Base-by-base conservation (phyloP, 2,888 invertebrate genomes). In the Eristalis intricaria region DNA sequence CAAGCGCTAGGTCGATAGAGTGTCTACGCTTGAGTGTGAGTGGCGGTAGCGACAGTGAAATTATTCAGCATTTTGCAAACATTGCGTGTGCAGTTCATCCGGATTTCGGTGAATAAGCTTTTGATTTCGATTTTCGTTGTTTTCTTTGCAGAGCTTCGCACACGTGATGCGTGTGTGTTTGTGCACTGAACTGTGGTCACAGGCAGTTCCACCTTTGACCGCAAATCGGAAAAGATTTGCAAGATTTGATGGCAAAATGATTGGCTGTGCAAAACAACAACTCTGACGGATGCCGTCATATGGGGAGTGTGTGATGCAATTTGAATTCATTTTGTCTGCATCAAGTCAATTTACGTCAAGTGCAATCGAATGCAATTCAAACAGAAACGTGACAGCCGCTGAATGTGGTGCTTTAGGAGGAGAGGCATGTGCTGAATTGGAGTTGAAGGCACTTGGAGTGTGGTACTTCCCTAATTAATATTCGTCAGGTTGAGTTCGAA, bases 1-100 rank as follows among this genome's bases (percentile, higher is more conserved):
- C 60, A 56, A 83, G 35, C 61, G 70, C 22, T 50, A 38, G 60
- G 58, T 60, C 60, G 75, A 69, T 77, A 11, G 26, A 68, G 26
- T 35, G 50, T 5, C 61, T 11, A 10, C 60, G 13, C 13, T 13
- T 8, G 0, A 40, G 56, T 60, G 64, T 63, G 58, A 63, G 60
- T 32, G 50, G 1, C 32, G 32, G 38, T 32, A 43, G 15, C 32
- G 19, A 63, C 10, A 66, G 35, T 43, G 50, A 15, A 58, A 32
- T 23, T 56, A 69, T 4, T 58, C 43, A 32, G 11, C 19, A 43
- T 32, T 29, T 50, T 69, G 50, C 50, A 50, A n/a, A 13, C 43
- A 43, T n/a, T 50, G 50, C 50, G 19, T 19, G 19, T 19, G 15
- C 15, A 15, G n/a, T 15, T 82, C 76, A 58, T 69, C 64, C 23